Percentiles rank a stretch among this genome's conserved stretches.
Evolutionary conservation across 2,888 invertebrate genomes (phyloP).

Genomic region (Clistopyga incitator): DNA sequence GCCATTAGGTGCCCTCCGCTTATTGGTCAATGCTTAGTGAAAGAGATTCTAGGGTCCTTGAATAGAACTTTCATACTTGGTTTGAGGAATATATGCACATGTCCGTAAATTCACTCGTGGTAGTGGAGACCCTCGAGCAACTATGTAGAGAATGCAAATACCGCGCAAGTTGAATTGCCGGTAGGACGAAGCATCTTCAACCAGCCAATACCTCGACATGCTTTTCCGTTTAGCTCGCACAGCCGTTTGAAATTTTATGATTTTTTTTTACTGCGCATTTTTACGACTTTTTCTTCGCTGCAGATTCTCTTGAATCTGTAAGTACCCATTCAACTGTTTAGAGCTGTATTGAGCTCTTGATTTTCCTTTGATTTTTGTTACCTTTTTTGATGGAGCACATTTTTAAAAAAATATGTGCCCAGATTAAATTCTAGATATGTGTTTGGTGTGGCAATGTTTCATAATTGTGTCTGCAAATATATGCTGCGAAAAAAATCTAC

Average conservation of each 20-base stretch:
- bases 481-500: no score
- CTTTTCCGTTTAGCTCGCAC: slow-evolving; percentile 19
- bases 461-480: neutral
- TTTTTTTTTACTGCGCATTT: slow-evolving; percentile 23
- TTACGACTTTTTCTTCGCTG: slow-evolving; percentile 15
- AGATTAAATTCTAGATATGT: neutral
- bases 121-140: neutral
- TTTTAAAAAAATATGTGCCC: neutral
- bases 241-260: slow-evolving; percentile 37
- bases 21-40: slow-evolving; percentile 45
- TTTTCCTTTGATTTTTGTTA: neutral
- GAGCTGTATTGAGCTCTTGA: neutral
- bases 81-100: neutral
- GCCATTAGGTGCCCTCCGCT: slow-evolving; percentile 38
- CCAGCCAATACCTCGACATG: slow-evolving; percentile 26
- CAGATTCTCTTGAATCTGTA: neutral
- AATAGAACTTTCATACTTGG: slow-evolving; percentile 23
- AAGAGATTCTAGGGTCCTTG: slow-evolving; percentile 24
- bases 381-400: neutral
- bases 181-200: slow-evolving; percentile 60
- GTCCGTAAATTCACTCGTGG: neutral
- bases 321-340: neutral
- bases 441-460: neutral
- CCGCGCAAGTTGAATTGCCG: slow-evolving; percentile 75
- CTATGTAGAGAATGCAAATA: slow-evolving; percentile 66